Percentiles rank a stretch among this genome's conserved stretches.
Evolutionary conservation across 2,113 vertebrate species (phyloP).

Genomic region (Zingel zingel): DNA sequence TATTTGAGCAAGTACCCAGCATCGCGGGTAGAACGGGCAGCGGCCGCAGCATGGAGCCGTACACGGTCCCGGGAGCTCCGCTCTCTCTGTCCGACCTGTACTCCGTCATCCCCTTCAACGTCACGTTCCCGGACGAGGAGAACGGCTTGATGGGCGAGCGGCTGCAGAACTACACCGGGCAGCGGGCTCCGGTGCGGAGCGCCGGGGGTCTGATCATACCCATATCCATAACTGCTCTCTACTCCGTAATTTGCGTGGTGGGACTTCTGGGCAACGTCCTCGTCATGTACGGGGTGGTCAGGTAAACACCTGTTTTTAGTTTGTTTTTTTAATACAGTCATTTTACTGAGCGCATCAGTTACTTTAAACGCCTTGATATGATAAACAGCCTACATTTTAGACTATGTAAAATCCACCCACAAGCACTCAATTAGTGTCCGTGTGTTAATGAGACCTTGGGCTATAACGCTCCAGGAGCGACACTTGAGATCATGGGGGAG

Average conservation of each 20-base stretch:
- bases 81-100: conserved; percentile 80
- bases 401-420: background rate
- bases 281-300: conserved; percentile 95
- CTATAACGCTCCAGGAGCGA: background rate
- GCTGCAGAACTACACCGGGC: conserved; percentile 82
- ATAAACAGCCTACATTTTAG: background rate
- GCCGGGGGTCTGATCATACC: conserved; percentile 88
- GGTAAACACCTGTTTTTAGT: conserved; percentile 82
- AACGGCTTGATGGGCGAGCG: conserved; percentile 65
- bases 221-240: conserved; percentile 93
- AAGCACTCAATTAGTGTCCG: background rate
- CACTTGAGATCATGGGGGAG: background rate
- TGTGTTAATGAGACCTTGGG: background rate
- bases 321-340: too few species aligned
- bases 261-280: conserved; percentile 94
- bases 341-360: background rate
- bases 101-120: conserved; percentile 82
- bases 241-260: conserved; percentile 93
- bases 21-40: conserved; percentile 10
- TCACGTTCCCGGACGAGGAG: conserved; percentile 76
- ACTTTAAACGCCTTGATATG: background rate
- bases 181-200: conserved; percentile 70
- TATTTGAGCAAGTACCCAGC: conserved; percentile 37
- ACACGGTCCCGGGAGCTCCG: conserved; percentile 73
- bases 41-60: conserved; percentile 82